These are phyloP conservation scores for Machimus rusticus DNA, from an alignment of 2,888 invertebrate species.

Conservation along the genomic window DNA sequence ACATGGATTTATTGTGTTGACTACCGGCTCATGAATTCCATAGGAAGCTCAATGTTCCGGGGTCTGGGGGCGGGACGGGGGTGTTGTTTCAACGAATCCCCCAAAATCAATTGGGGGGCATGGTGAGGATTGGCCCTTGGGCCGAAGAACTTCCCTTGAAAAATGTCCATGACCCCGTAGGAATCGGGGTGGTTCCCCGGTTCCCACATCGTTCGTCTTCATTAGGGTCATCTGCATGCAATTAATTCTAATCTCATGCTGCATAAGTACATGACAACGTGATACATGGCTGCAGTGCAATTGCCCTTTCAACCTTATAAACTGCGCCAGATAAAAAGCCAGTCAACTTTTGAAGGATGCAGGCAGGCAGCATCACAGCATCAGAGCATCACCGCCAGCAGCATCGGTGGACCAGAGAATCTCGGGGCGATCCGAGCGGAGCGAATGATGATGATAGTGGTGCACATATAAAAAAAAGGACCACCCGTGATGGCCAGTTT, in stretches of 20 bases:
- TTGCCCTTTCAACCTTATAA: conserved; percentile 21
- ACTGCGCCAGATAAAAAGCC: neutral
- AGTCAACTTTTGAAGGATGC: conserved; percentile 3
- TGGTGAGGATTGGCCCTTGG: neutral
- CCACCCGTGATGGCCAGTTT: conserved; percentile 33
- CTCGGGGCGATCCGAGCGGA: neutral
- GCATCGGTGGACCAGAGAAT: neutral
- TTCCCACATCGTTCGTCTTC: neutral
- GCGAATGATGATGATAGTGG: neutral
- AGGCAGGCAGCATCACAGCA: neutral
- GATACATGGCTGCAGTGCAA: conserved; percentile 6
- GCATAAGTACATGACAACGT: neutral
- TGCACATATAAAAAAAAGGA: conserved; percentile 12
- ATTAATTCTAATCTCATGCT: conserved; percentile 9
- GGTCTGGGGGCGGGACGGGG: neutral
- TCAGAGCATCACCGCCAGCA: neutral
- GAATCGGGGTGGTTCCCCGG: neutral
- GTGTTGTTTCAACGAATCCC: neutral
- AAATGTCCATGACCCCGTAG: neutral
- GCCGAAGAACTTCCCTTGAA: neutral
- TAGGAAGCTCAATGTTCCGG: neutral
- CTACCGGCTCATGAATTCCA: conserved; percentile 12
- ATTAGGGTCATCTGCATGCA: conserved; percentile 14
- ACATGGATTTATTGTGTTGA: conserved; percentile 15
- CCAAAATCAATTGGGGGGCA: neutral